These are phyloP conservation scores for Champsocephalus gunnari DNA, from an alignment of 2,797 vertebrate genomes.

Conservation along the genomic window DNA sequence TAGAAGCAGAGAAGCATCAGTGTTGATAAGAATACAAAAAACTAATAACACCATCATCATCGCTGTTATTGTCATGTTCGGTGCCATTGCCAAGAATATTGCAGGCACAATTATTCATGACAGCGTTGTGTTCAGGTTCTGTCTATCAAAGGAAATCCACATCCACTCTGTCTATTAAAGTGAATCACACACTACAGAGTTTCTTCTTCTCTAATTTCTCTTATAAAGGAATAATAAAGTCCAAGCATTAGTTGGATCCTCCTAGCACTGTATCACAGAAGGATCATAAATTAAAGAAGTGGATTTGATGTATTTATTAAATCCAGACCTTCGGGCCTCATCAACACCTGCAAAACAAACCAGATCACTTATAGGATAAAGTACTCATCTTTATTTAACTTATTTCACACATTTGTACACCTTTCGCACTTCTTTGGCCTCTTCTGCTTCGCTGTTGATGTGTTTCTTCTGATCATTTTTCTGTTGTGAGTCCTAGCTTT, in stretches of 20 bases:
- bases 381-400: not conserved
- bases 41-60: slow-evolving; percentile 9
- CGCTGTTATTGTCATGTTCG: slow-evolving; percentile 16
- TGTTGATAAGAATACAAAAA: slow-evolving; percentile 25
- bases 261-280: not conserved
- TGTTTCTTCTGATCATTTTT: not conserved
- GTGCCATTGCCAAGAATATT: not conserved
- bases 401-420: not conserved
- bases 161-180: not conserved
- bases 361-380: not conserved
- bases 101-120: slow-evolving; percentile 6
- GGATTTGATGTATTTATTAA: not conserved
- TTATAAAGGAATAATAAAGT: slow-evolving; percentile 4
- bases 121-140: not conserved
- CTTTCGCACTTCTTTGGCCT: not conserved
- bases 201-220: not conserved
- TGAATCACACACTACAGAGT: not conserved
- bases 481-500: not conserved
- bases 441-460: not conserved
- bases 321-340: not conserved
- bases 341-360: not conserved
- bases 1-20: slow-evolving; percentile 28
- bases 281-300: not conserved
- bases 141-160: not conserved
- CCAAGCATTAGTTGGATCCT: not conserved